These are phyloP conservation scores for Lota lota DNA, from an alignment of 2,113 vertebrate genomes.

Conservation along the genomic window DNA sequence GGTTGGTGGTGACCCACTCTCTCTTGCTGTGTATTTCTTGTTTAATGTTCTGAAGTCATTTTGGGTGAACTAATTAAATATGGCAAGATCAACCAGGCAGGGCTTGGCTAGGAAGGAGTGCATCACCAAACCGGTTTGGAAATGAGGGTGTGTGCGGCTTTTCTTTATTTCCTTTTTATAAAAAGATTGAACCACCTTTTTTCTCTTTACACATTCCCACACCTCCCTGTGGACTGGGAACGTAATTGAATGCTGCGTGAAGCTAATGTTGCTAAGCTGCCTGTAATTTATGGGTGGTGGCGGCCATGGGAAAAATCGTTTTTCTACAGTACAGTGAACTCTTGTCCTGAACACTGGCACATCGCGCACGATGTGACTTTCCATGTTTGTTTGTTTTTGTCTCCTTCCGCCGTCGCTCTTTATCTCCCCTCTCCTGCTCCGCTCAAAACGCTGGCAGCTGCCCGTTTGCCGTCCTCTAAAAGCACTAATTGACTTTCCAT, in stretches of 20 bases:
- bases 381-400: neutral
- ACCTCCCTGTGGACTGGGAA: slow-evolving; percentile 26
- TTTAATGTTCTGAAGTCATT: slow-evolving; percentile 51
- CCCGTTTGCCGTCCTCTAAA: slow-evolving; percentile 38
- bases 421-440: slow-evolving; percentile 21
- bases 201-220: slow-evolving; percentile 20
- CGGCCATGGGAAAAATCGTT: slow-evolving; percentile 31
- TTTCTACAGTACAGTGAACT: slow-evolving; percentile 24
- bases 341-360: neutral
- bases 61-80: slow-evolving; percentile 55
- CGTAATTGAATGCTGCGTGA: slow-evolving; percentile 60
- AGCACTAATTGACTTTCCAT: slow-evolving; percentile 66
- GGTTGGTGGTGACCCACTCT: neutral
- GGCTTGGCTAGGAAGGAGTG: slow-evolving; percentile 39
- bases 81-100: slow-evolving; percentile 55
- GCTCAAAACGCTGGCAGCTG: slow-evolving; percentile 21
- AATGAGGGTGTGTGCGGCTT: slow-evolving; percentile 20
- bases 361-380: neutral
- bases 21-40: neutral
- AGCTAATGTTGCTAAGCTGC: slow-evolving; percentile 35
- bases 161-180: slow-evolving; percentile 28
- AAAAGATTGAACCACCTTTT: slow-evolving; percentile 7
- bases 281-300: slow-evolving; percentile 61
- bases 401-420: slow-evolving; percentile 14
- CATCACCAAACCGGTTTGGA: slow-evolving; percentile 51